Percentiles rank a stretch among this genome's conserved stretches.
Conservation (phyloP, 2,888 invertebrate species). For the Maniola hyperantus region DNA sequence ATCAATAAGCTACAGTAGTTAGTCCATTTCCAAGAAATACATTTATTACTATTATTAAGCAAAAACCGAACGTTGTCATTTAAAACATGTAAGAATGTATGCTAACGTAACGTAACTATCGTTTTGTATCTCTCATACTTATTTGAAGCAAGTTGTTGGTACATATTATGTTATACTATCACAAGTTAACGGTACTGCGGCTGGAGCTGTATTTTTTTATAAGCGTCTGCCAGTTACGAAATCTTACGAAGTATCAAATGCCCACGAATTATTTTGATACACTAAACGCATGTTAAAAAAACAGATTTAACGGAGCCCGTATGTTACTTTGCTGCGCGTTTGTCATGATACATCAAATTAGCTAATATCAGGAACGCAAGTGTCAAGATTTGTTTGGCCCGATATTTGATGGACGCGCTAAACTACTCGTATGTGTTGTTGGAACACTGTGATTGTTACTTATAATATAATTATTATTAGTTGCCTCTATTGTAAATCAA, state of each 20-base stretch:
- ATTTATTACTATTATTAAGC: constrained; percentile 1
- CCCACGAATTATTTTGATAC: constrained; percentile 41
- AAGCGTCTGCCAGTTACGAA: constrained; percentile 22
- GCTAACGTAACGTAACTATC: constrained; percentile 1
- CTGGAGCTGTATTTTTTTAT: constrained; percentile 17
- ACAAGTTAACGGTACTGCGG: constrained; percentile 16
- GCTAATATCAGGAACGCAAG: constrained; percentile 56
- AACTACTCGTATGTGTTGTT: constrained; percentile 53
- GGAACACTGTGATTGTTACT: constrained; percentile 60
- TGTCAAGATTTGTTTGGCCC: constrained; percentile 63
- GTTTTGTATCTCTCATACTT: constrained; percentile 7
- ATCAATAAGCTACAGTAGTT: no score
- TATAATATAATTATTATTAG: constrained; percentile 70
- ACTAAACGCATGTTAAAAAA: constrained; percentile 39
- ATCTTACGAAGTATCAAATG: constrained; percentile 36
- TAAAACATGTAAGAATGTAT: constrained; percentile 5
- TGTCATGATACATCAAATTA: constrained; percentile 58
- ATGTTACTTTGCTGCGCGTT: constrained; percentile 44
- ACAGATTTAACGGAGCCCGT: constrained; percentile 38
- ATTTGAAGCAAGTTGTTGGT: constrained; percentile 16
- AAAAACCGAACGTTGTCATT: neutral
- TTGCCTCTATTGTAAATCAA: constrained; percentile 47
- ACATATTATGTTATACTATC: constrained; percentile 21
- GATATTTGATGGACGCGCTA: constrained; percentile 58
- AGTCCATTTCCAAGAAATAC: neutral